Conservation (phyloP, 2,888 invertebrate genomes). For the Drosophila diplacantha region DNA sequence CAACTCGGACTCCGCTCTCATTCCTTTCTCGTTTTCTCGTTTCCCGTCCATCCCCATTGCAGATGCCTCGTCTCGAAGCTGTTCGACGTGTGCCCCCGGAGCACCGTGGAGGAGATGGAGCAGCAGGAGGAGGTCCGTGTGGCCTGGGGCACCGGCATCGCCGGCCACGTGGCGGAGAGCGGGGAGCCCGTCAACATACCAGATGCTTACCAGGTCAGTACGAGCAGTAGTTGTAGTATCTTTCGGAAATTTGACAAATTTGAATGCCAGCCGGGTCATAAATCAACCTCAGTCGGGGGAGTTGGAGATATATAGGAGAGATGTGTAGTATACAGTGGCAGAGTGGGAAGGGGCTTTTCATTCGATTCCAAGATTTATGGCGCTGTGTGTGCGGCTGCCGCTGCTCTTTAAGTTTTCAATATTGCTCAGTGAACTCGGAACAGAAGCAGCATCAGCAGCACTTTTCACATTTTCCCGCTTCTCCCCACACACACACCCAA, state of each 20-base stretch:
- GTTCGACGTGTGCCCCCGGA: constrained; percentile 96
- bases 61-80: constrained; percentile 94
- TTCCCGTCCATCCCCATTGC: constrained; percentile 26
- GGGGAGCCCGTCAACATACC: constrained; percentile 96
- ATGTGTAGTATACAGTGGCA: neutral
- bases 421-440: constrained; percentile 45
- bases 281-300: constrained; percentile 46
- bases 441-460: constrained; percentile 17
- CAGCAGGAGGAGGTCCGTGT: constrained; percentile 94
- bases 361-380: constrained; percentile 62
- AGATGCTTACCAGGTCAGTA: constrained; percentile 91
- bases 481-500: neutral
- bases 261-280: constrained; percentile 55
- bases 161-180: constrained; percentile 95
- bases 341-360: constrained; percentile 1
- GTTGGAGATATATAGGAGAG: neutral
- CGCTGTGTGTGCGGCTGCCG: constrained; percentile 18
- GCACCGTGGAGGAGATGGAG: constrained; percentile 94
- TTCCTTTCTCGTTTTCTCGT: constrained; percentile 1
- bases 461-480: constrained; percentile 31
- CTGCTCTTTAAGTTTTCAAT: constrained; percentile 50
- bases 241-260: constrained; percentile 56
- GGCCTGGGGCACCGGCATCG: constrained; percentile 97
- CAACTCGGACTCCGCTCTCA: constrained; percentile 14
- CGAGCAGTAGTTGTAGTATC: constrained; percentile 21